phyloP scores from a whole-genome alignment of 2,797 vertebrate species.

The Pseudomugil tenellus region DNA sequence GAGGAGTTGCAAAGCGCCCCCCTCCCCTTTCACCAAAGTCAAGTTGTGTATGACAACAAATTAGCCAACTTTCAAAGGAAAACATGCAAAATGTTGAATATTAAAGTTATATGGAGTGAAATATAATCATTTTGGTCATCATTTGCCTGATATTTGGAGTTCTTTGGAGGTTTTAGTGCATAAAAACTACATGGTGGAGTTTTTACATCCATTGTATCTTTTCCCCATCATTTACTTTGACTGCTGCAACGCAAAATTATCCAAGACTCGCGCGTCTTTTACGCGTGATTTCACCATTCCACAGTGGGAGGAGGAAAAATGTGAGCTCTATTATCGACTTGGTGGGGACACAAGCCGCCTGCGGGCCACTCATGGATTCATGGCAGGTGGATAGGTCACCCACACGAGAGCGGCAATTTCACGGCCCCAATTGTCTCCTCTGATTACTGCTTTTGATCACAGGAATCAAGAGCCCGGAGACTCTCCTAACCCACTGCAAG shows the following conservation, averaged over 20 bases:
- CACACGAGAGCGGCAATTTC: constrained; percentile 71
- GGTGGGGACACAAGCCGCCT: constrained; percentile 62
- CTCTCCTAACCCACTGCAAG: constrained; percentile 61
- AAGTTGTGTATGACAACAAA: constrained; percentile 52
- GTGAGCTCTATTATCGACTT: constrained; percentile 75
- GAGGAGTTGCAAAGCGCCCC: constrained; percentile 31
- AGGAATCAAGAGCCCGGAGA: constrained; percentile 71
- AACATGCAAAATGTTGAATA: not conserved
- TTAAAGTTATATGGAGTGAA: not conserved
- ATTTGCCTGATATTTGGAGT: not conserved
- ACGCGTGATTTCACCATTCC: constrained; percentile 71
- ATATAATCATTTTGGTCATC: not conserved
- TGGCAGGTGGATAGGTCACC: constrained; percentile 80
- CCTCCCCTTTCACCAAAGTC: not conserved
- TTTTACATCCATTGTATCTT: not conserved
- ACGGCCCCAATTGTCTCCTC: constrained; percentile 74
- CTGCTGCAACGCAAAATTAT: constrained; percentile 47
- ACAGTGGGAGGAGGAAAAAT: constrained; percentile 66
- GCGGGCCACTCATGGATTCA: constrained; percentile 74
- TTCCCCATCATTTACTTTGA: constrained; percentile 35
- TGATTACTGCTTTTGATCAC: constrained; percentile 80
- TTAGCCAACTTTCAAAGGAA: constrained; percentile 34
- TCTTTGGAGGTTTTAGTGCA: constrained; percentile 5
- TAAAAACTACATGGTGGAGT: not conserved
- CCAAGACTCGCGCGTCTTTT: constrained; percentile 51